Evolutionary conservation across 2,113 vertebrate genomes (phyloP).

Genomic region (Alethe diademata): DNA sequence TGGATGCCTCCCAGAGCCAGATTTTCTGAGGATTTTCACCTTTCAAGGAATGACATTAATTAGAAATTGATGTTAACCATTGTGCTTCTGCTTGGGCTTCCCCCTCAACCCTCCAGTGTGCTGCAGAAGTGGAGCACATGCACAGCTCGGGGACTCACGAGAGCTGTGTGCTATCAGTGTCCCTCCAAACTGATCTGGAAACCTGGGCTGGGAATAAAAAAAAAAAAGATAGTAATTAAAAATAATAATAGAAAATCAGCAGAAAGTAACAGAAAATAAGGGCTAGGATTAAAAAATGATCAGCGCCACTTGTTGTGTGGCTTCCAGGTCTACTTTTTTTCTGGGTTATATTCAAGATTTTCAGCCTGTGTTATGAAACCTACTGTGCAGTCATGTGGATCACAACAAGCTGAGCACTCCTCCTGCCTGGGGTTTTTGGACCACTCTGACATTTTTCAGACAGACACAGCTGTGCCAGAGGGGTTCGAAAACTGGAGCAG

Average conservation of each 20-base stretch:
- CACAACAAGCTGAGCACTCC: neutral
- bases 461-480: neutral
- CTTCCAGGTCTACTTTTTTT: neutral
- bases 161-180: neutral
- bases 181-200: neutral
- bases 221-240: neutral
- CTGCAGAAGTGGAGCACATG: neutral
- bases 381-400: neutral
- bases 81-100: neutral
- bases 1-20: neutral
- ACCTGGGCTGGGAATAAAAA: neutral
- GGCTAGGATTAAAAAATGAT: neutral
- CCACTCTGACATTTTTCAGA: neutral
- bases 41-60: neutral
- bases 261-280: neutral
- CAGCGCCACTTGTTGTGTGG: neutral
- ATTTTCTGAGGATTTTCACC: neutral
- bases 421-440: neutral
- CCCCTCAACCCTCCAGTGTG: rapidly evolving
- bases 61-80: neutral
- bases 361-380: neutral
- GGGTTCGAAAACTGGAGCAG: neutral
- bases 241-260: neutral
- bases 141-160: rapidly evolving
- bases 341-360: neutral